Base-by-base conservation (phyloP, 2,888 invertebrate genomes). In the Carterocephalus palaemon region DNA sequence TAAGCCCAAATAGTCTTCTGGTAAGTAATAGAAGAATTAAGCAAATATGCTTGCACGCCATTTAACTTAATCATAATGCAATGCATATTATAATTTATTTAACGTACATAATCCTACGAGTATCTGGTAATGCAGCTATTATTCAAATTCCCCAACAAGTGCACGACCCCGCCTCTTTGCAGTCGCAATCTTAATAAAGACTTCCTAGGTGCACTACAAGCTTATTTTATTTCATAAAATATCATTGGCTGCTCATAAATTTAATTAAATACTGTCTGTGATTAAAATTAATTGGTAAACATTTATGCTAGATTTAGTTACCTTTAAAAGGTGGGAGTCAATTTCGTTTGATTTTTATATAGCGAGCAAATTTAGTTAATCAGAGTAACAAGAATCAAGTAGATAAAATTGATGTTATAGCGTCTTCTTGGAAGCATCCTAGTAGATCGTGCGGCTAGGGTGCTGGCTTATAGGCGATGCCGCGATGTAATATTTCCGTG, bases 181-280 rank as follows among this genome's bases (percentile, higher is more conserved):
- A 77, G 74, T 85, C 70, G 75, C 77, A 83, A 82, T 83, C 75
- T 83, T 77, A 83, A 83, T 85, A 81, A 84, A 85, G 80, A 83
- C 80, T 85, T 85, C 84, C 84, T 85, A 84, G 78, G 59, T 78
- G 70, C 70, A 68, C 60, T 66, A 66, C 65, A 70, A 67, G 70
- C 54, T 64, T 70, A 67, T 75, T 75, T 77, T 75, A 71, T 80
- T 77, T 75, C 74, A 78, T 75, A 67, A 75, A 70, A 68, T 71
- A 73, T 72, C 60, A 60, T 58, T 58, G 55, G 63, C 52, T 57
- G 60, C 70, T 59, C 74, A 75, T 74, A 71, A 64, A 59, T 69
- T 77, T 80, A 83, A 83, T 83, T 80, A 75, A 80, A 80, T 74
- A 70, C 74, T 71, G 67, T 68, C 64, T 81, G 84, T 81, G 81